Percentiles rank a stretch among this genome's conserved stretches.
Conservation (phyloP, 2,113 vertebrate genomes). For the Ia io region DNA sequence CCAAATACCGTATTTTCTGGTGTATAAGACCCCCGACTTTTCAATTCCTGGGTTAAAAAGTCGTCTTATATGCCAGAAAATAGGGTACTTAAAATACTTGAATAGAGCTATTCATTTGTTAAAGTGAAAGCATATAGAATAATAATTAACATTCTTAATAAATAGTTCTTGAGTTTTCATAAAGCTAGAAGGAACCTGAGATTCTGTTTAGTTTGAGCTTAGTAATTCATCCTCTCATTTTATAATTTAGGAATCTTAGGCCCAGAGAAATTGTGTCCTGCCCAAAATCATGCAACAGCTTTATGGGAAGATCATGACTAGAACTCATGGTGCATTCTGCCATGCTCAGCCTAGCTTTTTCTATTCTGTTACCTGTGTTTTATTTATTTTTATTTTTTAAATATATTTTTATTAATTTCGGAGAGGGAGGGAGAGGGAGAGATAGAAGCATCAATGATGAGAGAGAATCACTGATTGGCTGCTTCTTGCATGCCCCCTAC, state of each 20-base stretch:
- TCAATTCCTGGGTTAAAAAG: no score
- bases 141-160: slow-evolving; percentile 24
- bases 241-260: not conserved
- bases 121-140: not conserved
- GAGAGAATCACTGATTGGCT: no score
- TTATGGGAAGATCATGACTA: not conserved
- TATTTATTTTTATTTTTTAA: no score
- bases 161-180: slow-evolving; percentile 41
- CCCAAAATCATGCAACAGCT: not conserved
- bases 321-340: not conserved
- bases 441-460: no score
- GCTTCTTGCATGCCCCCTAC: no score
- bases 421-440: no score
- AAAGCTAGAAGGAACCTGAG: not conserved
- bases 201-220: slow-evolving; percentile 19
- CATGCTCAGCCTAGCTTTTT: not conserved
- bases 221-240: not conserved
- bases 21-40: no score
- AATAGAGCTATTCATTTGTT: not conserved
- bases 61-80: no score
- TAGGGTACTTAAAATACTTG: not conserved
- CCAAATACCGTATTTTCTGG: no score
- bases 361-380: not conserved
- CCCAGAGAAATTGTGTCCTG: slow-evolving; percentile 14
- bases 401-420: no score